A percentile compares a stretch with the other conserved stretches of the same genome.
phyloP scores from a whole-genome alignment of 2,113 vertebrate genomes.

The Nipponia nippon region DNA sequence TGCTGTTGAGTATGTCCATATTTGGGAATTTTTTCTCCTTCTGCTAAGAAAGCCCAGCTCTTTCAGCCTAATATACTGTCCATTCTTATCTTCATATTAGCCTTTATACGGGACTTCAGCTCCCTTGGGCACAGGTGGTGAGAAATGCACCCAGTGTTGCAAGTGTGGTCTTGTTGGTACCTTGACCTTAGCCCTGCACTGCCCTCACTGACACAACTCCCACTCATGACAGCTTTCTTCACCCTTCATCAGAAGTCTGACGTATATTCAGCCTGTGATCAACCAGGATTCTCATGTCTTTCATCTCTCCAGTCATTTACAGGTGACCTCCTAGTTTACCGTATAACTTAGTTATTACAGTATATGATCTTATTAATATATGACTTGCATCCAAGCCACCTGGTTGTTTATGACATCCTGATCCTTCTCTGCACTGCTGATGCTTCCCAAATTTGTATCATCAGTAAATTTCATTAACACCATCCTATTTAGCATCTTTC shows the following conservation, averaged over 20 bases:
- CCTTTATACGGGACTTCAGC: not conserved
- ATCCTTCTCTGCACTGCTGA: not conserved
- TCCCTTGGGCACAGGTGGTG: not conserved
- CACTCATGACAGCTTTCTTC: not conserved
- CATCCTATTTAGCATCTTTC: not conserved
- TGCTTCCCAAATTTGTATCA: not conserved
- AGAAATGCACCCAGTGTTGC: not conserved
- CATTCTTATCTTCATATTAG: fast-evolving
- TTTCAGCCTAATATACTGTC: not conserved
- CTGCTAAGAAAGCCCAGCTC: not conserved
- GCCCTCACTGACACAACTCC: not conserved
- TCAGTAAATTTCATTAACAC: not conserved
- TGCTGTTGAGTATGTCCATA: not conserved
- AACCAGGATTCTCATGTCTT: fast-evolving
- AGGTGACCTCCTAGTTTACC: not conserved
- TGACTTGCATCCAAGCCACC: not conserved
- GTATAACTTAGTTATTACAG: not conserved
- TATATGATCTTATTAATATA: not conserved
- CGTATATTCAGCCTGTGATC: not conserved
- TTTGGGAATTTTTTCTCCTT: not conserved
- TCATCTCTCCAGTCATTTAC: not conserved
- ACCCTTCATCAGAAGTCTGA: not conserved
- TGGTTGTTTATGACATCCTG: not conserved
- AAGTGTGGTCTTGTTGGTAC: not conserved
- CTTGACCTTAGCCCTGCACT: not conserved